phyloP scores from a whole-genome alignment of 1,140 invertebrate species.

The Trichonephila inaurata region DNA sequence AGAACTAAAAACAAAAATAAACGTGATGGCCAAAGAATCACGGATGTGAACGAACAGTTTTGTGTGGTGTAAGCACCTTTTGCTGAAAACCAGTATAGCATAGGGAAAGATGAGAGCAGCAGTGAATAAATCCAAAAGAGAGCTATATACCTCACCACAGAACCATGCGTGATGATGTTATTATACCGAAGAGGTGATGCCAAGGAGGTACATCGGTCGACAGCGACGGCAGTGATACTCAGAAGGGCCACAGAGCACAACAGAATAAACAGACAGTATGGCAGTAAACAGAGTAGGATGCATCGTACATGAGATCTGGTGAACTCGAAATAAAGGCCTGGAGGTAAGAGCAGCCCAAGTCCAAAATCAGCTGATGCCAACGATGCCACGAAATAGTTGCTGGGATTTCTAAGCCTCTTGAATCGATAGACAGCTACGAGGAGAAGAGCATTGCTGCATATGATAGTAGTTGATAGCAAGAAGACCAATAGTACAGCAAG shows the following conservation, averaged over 20 bases:
- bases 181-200: constrained; percentile 84
- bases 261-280: constrained; percentile 85
- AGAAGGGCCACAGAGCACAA: constrained; percentile 85
- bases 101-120: constrained; percentile 83
- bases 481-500: constrained; percentile 83
- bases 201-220: constrained; percentile 85
- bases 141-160: constrained; percentile 84
- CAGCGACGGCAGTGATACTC: constrained; percentile 85
- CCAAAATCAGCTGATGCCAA: constrained; percentile 87
- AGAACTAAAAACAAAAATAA: constrained; percentile 76
- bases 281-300: constrained; percentile 82
- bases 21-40: constrained; percentile 56
- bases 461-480: constrained; percentile 83
- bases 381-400: constrained; percentile 88
- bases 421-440: constrained; percentile 84
- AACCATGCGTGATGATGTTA: constrained; percentile 85
- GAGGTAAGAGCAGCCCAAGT: constrained; percentile 88
- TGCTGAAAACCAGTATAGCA: constrained; percentile 81
- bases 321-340: constrained; percentile 85
- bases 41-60: constrained; percentile 68
- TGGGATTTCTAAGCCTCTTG: constrained; percentile 85
- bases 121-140: constrained; percentile 85
- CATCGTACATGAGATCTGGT: constrained; percentile 79
- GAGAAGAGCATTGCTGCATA: constrained; percentile 84
- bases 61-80: constrained; percentile 23